A percentile compares a stretch with the other conserved stretches of the same genome.
Evolutionary conservation across 2,113 vertebrate genomes (phyloP).

Genomic region (Formicarius rufipectus): DNA sequence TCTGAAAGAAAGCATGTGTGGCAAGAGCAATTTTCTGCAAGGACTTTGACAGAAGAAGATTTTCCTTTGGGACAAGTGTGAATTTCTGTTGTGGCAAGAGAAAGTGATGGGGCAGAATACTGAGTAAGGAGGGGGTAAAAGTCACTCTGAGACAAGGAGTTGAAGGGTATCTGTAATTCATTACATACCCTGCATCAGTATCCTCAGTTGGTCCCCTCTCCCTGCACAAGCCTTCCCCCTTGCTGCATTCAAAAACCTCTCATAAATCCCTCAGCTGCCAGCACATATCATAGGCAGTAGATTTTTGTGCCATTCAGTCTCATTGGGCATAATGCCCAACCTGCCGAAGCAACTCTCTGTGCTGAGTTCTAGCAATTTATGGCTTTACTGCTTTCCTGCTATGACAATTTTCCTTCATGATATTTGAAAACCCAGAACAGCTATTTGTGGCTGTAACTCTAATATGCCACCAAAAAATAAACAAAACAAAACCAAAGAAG

Average conservation of each 20-base stretch:
- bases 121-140: background rate
- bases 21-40: background rate
- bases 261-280: conserved; percentile 16
- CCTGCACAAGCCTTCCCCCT: background rate
- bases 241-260: background rate
- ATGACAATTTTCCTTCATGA: conserved; percentile 3
- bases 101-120: background rate
- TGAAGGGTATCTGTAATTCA: background rate
- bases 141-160: background rate
- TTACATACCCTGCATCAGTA: background rate
- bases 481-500: background rate
- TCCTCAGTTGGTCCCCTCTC: background rate
- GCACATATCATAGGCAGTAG: background rate
- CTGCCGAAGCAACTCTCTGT: background rate
- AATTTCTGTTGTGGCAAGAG: background rate
- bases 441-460: background rate
- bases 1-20: background rate
- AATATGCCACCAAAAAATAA: background rate
- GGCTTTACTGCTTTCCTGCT: conserved; percentile 16
- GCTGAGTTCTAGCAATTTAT: background rate
- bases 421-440: background rate
- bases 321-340: background rate
- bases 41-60: background rate
- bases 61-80: background rate
- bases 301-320: background rate